Conservation (phyloP, 2,113 vertebrate species). For the Geococcyx californianus region DNA sequence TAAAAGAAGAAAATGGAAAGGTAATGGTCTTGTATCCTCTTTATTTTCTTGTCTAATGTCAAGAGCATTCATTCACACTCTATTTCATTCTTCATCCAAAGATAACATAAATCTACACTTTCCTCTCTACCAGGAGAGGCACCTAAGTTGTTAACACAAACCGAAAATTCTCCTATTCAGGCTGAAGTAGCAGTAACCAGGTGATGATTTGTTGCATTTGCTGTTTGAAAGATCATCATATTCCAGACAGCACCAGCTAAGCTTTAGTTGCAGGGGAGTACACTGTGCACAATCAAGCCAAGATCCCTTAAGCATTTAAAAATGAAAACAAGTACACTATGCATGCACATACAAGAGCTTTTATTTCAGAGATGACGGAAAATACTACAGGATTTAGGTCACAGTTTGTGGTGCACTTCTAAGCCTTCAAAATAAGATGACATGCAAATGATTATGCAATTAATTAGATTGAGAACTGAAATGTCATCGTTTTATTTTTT, state of each 20-base stretch:
- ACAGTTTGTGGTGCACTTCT: background rate
- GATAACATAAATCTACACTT: background rate
- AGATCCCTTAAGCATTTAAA: background rate
- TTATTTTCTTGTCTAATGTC: background rate
- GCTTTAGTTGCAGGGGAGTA: background rate
- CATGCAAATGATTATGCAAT: background rate
- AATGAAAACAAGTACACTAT: rapidly evolving
- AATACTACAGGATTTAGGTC: background rate
- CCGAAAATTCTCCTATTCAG: background rate
- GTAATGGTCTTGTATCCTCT: background rate
- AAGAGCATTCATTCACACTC: background rate
- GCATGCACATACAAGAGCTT: background rate
- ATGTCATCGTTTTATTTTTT: background rate
- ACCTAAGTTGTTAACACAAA: background rate
- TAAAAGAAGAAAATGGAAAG: background rate
- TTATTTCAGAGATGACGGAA: background rate
- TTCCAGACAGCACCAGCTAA: background rate
- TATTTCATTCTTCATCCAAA: background rate
- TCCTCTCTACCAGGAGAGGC: background rate
- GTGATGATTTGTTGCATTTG: background rate
- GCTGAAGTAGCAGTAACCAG: background rate
- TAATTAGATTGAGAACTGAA: background rate
- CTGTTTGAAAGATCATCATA: background rate
- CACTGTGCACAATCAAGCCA: background rate
- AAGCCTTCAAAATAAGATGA: background rate